Conservation (phyloP, 2,888 invertebrate genomes). For the Andrena minutula region DNA sequence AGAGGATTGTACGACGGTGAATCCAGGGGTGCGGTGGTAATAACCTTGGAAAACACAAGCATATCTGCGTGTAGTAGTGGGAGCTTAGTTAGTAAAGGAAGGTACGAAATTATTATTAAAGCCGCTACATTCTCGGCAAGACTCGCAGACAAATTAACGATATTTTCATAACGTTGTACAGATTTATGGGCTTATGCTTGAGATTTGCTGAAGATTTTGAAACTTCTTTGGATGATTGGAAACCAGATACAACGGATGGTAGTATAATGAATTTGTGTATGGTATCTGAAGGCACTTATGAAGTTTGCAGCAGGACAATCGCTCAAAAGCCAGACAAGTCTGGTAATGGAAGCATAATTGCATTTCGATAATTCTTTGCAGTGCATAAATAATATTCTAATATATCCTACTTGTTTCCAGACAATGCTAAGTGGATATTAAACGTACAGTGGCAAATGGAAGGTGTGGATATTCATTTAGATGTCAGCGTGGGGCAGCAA, state of each 20-base stretch:
- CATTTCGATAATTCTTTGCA: background rate
- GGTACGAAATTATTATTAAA: slow-evolving; percentile 67
- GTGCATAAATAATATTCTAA: slow-evolving; percentile 7
- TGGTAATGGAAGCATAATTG: slow-evolving; percentile 85
- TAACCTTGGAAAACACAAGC: slow-evolving; percentile 98
- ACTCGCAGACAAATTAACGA: background rate
- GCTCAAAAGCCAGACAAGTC: slow-evolving; percentile 91
- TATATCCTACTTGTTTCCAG: slow-evolving; percentile 82
- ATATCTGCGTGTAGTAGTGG: slow-evolving; percentile 98
- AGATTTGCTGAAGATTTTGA: slow-evolving; percentile 99
- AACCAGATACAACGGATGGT: slow-evolving; percentile 93
- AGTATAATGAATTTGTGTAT: slow-evolving; percentile 96
- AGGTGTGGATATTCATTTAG: slow-evolving; percentile 98
- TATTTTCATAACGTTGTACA: slow-evolving; percentile 72
- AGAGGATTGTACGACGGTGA: slow-evolving; percentile 91
- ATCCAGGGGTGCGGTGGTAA: slow-evolving; percentile 95
- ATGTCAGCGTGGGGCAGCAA: slow-evolving; percentile 98
- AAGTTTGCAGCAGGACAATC: slow-evolving; percentile 97
- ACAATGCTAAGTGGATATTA: slow-evolving; percentile 98
- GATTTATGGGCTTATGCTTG: slow-evolving; percentile 95
- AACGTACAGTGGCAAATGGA: slow-evolving; percentile 99
- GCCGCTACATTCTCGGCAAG: background rate
- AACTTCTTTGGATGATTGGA: slow-evolving; percentile 98
- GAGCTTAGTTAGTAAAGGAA: slow-evolving; percentile 96
- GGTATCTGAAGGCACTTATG: slow-evolving; percentile 99